Percentiles rank a stretch among this genome's conserved stretches.
phyloP scores from a whole-genome alignment of 92 coral and sea anemone genomes.

The Metridium senile region DNA sequence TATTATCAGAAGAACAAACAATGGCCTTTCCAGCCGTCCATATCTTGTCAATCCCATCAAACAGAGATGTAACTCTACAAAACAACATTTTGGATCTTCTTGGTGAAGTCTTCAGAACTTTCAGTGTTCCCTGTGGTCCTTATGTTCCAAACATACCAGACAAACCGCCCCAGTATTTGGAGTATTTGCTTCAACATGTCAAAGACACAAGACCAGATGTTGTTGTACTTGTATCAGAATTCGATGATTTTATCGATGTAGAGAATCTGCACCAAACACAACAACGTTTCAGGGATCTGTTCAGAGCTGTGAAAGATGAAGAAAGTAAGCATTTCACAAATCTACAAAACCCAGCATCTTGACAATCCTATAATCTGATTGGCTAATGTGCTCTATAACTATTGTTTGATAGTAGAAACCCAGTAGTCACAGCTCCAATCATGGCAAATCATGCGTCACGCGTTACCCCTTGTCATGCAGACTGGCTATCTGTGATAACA shows the following conservation, averaged over 20 bases:
- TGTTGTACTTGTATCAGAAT: conserved; percentile 13
- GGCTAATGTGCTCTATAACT: too few relatives aligned
- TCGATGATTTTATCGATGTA: conserved; percentile 2
- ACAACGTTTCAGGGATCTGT: background rate
- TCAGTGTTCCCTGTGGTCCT: background rate
- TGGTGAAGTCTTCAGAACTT: background rate
- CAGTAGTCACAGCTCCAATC: too few relatives aligned
- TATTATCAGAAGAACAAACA: background rate
- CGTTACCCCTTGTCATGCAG: too few relatives aligned
- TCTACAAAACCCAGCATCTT: too few relatives aligned
- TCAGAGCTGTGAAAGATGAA: background rate
- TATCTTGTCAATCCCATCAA: conserved; percentile 3
- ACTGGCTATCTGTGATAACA: background rate
- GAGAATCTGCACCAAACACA: background rate
- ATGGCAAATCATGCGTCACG: too few relatives aligned
- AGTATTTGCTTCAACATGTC: background rate
- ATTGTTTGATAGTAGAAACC: too few relatives aligned
- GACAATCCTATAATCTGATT: too few relatives aligned
- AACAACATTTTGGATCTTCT: background rate
- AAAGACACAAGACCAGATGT: conserved; percentile 1
- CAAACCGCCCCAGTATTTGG: too few relatives aligned
- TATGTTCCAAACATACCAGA: background rate
- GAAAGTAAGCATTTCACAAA: background rate
- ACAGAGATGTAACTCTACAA: background rate
- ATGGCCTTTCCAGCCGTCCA: background rate